Evolutionary conservation across 2,888 invertebrate genomes (phyloP), one percentile per base, ranked within the genome.

Genomic region (Trissolcus brochymenae): DNA sequence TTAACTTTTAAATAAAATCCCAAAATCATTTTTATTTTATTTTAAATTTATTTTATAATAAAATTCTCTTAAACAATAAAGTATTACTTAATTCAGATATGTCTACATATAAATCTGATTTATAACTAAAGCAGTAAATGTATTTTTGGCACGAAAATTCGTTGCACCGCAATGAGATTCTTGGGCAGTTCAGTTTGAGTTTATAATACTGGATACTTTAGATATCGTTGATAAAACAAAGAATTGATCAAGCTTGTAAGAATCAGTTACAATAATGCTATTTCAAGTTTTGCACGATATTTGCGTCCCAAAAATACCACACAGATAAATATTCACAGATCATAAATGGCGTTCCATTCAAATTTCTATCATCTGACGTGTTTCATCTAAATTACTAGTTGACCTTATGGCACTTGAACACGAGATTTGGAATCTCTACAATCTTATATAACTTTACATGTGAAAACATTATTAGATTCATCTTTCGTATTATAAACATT

Each of bases 351-450:
- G 25, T 40, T 17, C 35, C 49, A 40, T 66, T 56, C 25, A 40
- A 49, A 25, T 25, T 35, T 41, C 35, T 56, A 49, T 49, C 46
- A 59, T 65, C 43, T 35, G 19, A 53, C n/a, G 6, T 59, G 35
- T 59, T 64, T 25, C 65, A 50, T 16, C 49, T 65, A 56, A 43
- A 71, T 51, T 16, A 49, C 19, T 73, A 73, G 11, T 65, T 49
- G 51, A 73, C 54, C 67, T 64, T 78, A 78, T 78, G 73, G 77
- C 77, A 78, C 77, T 70, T 68, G 43, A 54, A 65, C 16, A 19
- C n/a, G 70, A 73, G 77, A 78, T 70, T 78, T 73, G 25, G 16
- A 66, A 73, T 78, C 77, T 73, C 73, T 4, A 51, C 57, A 56
- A 49, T 49, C 53, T 54, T n/a, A 56, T 60, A 46, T 50, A 51